A percentile compares a stretch with the other conserved stretches of the same genome.
Conservation (phyloP, 2,113 vertebrate genomes). For the Tachysurus fulvidraco region DNA sequence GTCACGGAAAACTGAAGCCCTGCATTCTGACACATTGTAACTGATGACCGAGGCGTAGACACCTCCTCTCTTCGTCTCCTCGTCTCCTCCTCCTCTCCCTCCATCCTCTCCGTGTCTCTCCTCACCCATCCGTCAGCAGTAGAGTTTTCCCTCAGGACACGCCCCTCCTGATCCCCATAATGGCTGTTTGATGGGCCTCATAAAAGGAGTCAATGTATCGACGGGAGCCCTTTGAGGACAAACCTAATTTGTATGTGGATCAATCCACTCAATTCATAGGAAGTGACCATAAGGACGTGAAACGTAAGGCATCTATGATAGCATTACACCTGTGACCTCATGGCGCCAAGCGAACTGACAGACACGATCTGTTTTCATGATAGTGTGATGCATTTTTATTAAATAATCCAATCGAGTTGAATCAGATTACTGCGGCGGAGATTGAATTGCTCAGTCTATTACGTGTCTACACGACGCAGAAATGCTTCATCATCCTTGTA, state of each 20-base stretch:
- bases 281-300: slow-evolving; percentile 56
- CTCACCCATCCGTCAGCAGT: slow-evolving; percentile 84
- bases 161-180: slow-evolving; percentile 82
- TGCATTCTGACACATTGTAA: slow-evolving; percentile 48
- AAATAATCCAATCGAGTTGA: slow-evolving; percentile 70
- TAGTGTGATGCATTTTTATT: slow-evolving; percentile 69
- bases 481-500: slow-evolving; percentile 53
- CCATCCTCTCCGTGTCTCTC: slow-evolving; percentile 50
- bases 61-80: neutral
- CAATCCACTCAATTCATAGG: slow-evolving; percentile 86
- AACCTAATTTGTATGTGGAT: slow-evolving; percentile 82
- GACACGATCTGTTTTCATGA: slow-evolving; percentile 72
- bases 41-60: slow-evolving; percentile 48
- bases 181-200: slow-evolving; percentile 94
- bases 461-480: slow-evolving; percentile 61
- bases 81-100: slow-evolving; percentile 45
- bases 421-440: slow-evolving; percentile 70
- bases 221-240: slow-evolving; percentile 80
- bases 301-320: slow-evolving; percentile 55
- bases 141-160: slow-evolving; percentile 81
- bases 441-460: slow-evolving; percentile 55
- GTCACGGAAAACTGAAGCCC: slow-evolving; percentile 18
- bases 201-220: slow-evolving; percentile 97
- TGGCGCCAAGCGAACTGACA: slow-evolving; percentile 58
- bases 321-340: slow-evolving; percentile 73